Percentiles rank a stretch among this genome's conserved stretches.
phyloP scores from a whole-genome alignment of 2,113 vertebrate genomes.

The Pachycephala philippinensis region DNA sequence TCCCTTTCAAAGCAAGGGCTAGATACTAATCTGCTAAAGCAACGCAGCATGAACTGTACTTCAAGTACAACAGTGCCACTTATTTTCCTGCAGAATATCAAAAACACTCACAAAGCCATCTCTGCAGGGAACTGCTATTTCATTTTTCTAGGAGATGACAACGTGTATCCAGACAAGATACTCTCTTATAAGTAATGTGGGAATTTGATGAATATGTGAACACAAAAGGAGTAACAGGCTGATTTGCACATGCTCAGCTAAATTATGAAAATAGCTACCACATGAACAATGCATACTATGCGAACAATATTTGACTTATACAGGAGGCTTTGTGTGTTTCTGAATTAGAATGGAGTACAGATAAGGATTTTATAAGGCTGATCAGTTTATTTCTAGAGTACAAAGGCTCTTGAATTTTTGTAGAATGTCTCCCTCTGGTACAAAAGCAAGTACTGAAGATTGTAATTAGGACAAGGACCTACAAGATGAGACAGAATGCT shows the following conservation, averaged over 20 bases:
- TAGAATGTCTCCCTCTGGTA: background rate
- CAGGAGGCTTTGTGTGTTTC: background rate
- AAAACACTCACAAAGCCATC: background rate
- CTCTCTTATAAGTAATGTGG: background rate
- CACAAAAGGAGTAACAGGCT: background rate
- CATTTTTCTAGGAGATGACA: background rate
- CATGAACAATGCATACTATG: background rate
- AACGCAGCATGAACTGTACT: background rate
- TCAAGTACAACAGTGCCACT: background rate
- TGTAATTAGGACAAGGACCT: background rate
- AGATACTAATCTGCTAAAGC: background rate
- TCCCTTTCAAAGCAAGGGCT: background rate
- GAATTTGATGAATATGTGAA: background rate
- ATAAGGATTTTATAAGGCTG: background rate
- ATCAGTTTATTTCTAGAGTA: background rate
- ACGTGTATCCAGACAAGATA: background rate
- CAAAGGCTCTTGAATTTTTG: background rate
- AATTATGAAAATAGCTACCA: background rate
- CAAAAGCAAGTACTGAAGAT: background rate
- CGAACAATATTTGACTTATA: background rate
- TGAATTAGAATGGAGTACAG: background rate
- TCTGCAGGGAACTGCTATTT: background rate
- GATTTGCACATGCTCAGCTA: background rate
- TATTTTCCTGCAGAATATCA: slow-evolving; percentile 11
- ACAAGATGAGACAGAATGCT: background rate